Base-by-base conservation (phyloP, 2,888 invertebrate genomes). In the Elysia crispata region DNA sequence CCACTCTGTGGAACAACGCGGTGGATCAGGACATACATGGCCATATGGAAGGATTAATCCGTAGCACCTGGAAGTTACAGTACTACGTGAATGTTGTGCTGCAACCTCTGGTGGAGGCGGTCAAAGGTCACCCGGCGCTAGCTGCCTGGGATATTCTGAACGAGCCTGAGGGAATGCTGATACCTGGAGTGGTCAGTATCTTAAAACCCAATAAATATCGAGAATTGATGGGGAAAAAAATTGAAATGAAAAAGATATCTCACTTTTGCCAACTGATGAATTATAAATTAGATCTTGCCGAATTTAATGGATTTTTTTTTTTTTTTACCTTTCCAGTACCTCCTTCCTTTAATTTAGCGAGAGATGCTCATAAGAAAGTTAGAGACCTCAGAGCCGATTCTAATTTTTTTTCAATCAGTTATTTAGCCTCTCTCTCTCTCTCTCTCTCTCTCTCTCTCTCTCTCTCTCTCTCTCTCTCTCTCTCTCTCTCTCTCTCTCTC, bases 71-170 rank as follows among this genome's bases (percentile, higher is more conserved):
- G 54, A 90, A 90, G 72, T 85, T 90, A 33, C 85, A 88, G 81
- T 84, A 85, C 31, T 89, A 89, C 80, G 84, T 89, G 18, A 83
- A 88, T 81, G 81, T 88, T 13, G 88, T 87, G 28, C 82, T 89
- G 49, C 83, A 85, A n/a, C 89, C 89, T 15, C 85, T 87, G 86
- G 88, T 89, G 5, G 81, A 30, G 8, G 86, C 84, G 0, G 83
- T 89, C 69, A 88, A 87, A 77, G 82, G 82, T 67, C 79, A 83
- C 41, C 87, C 86, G 1, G 87, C 87, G n/a, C 86, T 89, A 1
- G 89, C 87, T 11, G 88, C 86, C 11, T 89, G 88, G 88, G 89
- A 89, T 60, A 86, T 89, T 62, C 86, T 89, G 69, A 89, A 89
- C 75, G 89, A 89, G 78, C 86, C 87, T n/a, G 89, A 89, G 62